Conservation (phyloP, 2,113 vertebrate species). For the Arvicanthis niloticus region DNA sequence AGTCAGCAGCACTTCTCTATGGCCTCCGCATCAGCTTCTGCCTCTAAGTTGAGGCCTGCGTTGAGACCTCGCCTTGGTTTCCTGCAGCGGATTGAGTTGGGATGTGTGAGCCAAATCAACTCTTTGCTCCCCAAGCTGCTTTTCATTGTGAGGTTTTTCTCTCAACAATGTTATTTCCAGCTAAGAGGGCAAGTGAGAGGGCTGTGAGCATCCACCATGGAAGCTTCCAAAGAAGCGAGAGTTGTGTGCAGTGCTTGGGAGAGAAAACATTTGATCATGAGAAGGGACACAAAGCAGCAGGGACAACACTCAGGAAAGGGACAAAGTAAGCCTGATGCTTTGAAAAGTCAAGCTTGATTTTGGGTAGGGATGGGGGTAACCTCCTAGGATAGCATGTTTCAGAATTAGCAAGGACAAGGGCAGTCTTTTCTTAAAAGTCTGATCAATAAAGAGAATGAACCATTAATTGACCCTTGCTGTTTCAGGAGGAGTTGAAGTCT, state of each 20-base stretch:
- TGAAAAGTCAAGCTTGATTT: background rate
- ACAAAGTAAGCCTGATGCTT: no score
- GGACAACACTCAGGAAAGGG: background rate
- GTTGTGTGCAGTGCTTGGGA: background rate
- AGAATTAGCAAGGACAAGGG: background rate
- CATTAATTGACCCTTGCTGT: background rate
- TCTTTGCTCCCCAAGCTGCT: background rate
- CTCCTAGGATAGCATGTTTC: background rate
- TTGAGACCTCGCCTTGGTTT: background rate
- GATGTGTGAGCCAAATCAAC: background rate
- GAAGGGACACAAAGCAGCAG: background rate
- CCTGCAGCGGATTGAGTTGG: background rate
- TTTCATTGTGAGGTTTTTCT: background rate
- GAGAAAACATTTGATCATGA: background rate
- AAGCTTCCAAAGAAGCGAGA: background rate
- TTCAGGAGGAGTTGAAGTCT: constrained; percentile 16
- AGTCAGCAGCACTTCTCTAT: background rate
- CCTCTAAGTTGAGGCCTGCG: background rate
- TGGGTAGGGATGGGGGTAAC: background rate
- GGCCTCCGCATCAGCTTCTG: background rate
- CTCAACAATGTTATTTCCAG: background rate
- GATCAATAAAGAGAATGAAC: background rate
- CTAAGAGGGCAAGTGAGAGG: background rate
- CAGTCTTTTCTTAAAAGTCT: background rate
- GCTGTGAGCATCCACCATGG: background rate